Evolutionary conservation across 2,113 vertebrate genomes (phyloP).

Genomic region (Callopanchax toddi): DNA sequence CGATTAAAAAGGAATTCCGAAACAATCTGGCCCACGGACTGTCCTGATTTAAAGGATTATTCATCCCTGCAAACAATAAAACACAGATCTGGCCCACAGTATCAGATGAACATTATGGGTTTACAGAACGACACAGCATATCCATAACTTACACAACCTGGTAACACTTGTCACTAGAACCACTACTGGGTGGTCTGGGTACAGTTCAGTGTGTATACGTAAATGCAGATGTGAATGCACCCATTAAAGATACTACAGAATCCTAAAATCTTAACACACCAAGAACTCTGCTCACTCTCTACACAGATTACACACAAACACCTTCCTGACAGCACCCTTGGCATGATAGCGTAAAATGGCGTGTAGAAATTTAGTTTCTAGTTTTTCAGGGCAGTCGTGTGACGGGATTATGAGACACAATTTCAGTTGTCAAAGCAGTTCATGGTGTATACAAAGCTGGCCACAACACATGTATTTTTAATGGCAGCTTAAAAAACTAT

Average conservation of each 20-base stretch:
- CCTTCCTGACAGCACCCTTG: neutral
- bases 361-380: too few relatives aligned
- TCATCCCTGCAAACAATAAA: conserved; percentile 38
- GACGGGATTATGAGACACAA: too few relatives aligned
- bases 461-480: too few relatives aligned
- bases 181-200: conserved; percentile 46
- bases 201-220: conserved; percentile 27
- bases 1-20: conserved; percentile 42
- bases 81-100: conserved; percentile 8
- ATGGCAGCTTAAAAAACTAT: too few relatives aligned
- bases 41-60: conserved; percentile 14
- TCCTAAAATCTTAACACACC: conserved; percentile 3
- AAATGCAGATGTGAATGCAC: conserved; percentile 35
- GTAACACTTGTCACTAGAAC: conserved; percentile 31
- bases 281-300: neutral
- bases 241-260: conserved; percentile 27
- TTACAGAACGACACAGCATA: conserved; percentile 14
- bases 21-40: conserved; percentile 6
- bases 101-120: neutral
- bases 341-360: neutral
- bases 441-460: too few relatives aligned
- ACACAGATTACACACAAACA: neutral
- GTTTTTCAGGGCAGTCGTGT: too few relatives aligned
- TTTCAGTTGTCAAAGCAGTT: too few relatives aligned
- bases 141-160: conserved; percentile 11